These are phyloP conservation scores for Ditylenchus dipsaci DNA, from an alignment of 1,140 invertebrate species.

Conservation along the genomic window DNA sequence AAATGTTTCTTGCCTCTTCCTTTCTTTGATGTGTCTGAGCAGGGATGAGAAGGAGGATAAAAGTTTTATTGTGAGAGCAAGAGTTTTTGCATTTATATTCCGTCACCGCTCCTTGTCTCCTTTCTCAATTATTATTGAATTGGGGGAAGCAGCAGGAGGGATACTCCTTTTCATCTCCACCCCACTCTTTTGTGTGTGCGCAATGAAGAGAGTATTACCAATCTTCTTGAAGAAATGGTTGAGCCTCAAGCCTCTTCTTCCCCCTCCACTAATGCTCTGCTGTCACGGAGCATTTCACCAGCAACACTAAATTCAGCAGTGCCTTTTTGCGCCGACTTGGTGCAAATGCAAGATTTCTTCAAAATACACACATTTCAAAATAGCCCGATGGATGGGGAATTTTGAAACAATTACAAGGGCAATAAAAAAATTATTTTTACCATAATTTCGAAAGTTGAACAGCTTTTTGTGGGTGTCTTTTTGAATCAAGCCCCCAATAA, in stretches of 20 bases:
- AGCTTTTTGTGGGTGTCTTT: too few relatives aligned
- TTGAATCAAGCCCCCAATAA: too few relatives aligned
- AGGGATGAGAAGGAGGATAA: background rate
- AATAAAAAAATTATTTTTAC: too few relatives aligned
- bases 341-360: background rate
- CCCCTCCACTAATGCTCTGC: background rate
- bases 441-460: too few relatives aligned
- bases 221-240: background rate
- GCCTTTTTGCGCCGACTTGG: background rate
- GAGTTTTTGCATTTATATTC: background rate
- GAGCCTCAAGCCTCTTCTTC: constrained; percentile 1
- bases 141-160: background rate
- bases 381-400: background rate
- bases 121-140: constrained; percentile 2
- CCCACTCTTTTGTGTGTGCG: constrained; percentile 1
- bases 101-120: background rate
- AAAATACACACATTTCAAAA: background rate
- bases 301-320: too few relatives aligned
- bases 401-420: background rate
- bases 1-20: constrained; percentile 4
- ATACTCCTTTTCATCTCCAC: background rate
- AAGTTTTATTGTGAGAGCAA: constrained; percentile 9
- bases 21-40: background rate
- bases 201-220: background rate
- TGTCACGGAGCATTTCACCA: too few relatives aligned